Percentiles rank a stretch among this genome's conserved stretches.
phyloP scores from a whole-genome alignment of 2,113 vertebrate genomes.

The Urocolius indicus region DNA sequence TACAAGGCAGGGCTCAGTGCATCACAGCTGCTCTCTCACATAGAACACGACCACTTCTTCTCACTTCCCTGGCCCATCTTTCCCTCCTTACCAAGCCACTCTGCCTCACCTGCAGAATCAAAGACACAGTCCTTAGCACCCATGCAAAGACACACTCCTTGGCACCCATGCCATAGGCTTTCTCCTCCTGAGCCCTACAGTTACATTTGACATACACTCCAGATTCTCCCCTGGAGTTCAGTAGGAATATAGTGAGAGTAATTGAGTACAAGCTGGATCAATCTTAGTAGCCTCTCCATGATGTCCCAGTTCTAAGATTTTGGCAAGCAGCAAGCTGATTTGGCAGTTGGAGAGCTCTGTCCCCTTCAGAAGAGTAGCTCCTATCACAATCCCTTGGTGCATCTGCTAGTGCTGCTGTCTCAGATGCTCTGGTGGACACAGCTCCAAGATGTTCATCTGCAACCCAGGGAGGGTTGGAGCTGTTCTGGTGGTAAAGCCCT shows the following conservation, averaged over 20 bases:
- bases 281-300: too few relatives aligned
- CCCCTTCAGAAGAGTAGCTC: not conserved
- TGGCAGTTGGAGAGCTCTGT: not conserved
- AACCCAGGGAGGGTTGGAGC: not conserved
- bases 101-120: not conserved
- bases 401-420: not conserved
- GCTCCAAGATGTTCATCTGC: not conserved
- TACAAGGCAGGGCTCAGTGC: not conserved
- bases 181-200: not conserved
- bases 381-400: not conserved
- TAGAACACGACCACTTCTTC: too few relatives aligned
- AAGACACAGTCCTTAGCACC: not conserved
- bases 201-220: not conserved
- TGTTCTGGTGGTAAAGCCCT: not conserved
- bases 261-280: not conserved
- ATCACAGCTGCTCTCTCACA: not conserved
- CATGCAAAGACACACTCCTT: not conserved
- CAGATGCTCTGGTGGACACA: not conserved
- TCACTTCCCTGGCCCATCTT: not conserved
- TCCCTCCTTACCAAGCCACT: not conserved
- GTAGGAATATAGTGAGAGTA: not conserved
- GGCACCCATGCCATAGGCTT: not conserved
- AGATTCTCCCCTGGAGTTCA: not conserved
- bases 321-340: not conserved
- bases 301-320: not conserved